Percentiles rank a stretch among this genome's conserved stretches.
Conservation (phyloP, 2,797 vertebrate genomes). For the Aulostomus chinensis region DNA sequence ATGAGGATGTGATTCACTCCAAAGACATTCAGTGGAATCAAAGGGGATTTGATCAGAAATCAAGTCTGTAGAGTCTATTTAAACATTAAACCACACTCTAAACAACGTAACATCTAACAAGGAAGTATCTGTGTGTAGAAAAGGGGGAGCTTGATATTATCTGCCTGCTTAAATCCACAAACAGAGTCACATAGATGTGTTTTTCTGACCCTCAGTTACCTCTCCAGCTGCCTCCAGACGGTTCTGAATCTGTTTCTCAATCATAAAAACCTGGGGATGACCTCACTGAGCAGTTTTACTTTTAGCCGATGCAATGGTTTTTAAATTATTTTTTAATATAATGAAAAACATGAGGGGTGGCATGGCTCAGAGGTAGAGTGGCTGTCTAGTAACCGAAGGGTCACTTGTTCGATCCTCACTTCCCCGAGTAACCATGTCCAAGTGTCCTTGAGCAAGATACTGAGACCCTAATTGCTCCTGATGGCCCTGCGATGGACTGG, state of each 20-base stretch:
- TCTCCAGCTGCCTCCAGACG: constrained; percentile 34
- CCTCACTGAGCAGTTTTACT: too few relatives aligned
- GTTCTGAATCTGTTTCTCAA: constrained; percentile 21
- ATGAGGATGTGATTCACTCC: constrained; percentile 57
- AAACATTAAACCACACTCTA: constrained; percentile 34
- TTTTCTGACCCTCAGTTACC: constrained; percentile 37
- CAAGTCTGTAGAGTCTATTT: constrained; percentile 12
- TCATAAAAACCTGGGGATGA: constrained; percentile 36
- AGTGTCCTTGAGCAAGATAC: too few relatives aligned
- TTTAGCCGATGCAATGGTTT: too few relatives aligned
- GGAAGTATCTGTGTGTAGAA: constrained; percentile 2
- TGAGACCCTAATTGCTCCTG: too few relatives aligned
- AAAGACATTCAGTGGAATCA: constrained; percentile 37
- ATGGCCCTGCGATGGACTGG: too few relatives aligned
- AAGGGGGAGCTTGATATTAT: constrained; percentile 4
- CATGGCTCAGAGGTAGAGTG: too few relatives aligned
- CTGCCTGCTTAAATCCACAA: constrained; percentile 1
- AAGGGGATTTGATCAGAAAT: too few relatives aligned
- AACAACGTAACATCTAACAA: constrained; percentile 26
- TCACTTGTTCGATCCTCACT: too few relatives aligned
- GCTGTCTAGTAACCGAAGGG: too few relatives aligned
- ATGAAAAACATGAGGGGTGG: constrained; percentile 32
- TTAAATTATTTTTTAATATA: not conserved
- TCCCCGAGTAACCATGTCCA: too few relatives aligned
- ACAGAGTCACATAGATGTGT: constrained; percentile 23